Evolutionary conservation across 2,113 vertebrate species (phyloP).

Genomic region (Synchiropus splendidus): DNA sequence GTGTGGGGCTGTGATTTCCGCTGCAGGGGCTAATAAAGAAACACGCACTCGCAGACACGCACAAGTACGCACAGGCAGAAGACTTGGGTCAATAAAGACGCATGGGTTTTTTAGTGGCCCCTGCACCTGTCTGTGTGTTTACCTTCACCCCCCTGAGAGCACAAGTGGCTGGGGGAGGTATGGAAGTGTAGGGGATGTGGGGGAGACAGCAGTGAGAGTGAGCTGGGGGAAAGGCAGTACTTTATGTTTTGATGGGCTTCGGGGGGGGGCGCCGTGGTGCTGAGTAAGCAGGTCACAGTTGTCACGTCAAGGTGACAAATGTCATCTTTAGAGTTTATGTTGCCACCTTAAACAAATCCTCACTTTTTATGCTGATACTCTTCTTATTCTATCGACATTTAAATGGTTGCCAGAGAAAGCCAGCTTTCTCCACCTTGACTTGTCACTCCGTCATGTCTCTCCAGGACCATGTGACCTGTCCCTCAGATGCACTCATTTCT

Average conservation of each 20-base stretch:
- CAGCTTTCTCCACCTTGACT: too few relatives aligned
- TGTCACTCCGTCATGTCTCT: too few relatives aligned
- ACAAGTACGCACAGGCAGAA: constrained; percentile 14
- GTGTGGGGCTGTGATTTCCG: constrained; percentile 36
- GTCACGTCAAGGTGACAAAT: constrained; percentile 21
- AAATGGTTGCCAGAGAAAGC: too few relatives aligned
- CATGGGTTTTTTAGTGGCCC: constrained; percentile 31
- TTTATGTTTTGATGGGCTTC: constrained; percentile 22
- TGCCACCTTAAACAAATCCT: constrained; percentile 23
- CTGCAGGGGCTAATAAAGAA: constrained; percentile 31
- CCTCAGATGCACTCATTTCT: too few relatives aligned
- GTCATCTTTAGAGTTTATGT: constrained; percentile 33
- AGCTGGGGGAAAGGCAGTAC: constrained; percentile 8
- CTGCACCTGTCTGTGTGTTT: constrained; percentile 56
- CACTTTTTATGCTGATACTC: too few relatives aligned
- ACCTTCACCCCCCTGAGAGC: constrained; percentile 28
- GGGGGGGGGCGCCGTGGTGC: constrained; percentile 15
- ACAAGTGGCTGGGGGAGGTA: constrained; percentile 21
- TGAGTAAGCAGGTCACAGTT: constrained; percentile 33
- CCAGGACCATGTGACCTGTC: too few relatives aligned
- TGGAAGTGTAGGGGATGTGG: constrained; percentile 21
- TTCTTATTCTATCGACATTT: too few relatives aligned
- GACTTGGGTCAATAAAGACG: constrained; percentile 21
- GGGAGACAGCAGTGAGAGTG: constrained; percentile 3
- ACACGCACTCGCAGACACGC: constrained; percentile 12